These are phyloP conservation scores for Xanthostigma xanthostigma DNA, from an alignment of 2,888 invertebrate genomes.

Conservation along the genomic window DNA sequence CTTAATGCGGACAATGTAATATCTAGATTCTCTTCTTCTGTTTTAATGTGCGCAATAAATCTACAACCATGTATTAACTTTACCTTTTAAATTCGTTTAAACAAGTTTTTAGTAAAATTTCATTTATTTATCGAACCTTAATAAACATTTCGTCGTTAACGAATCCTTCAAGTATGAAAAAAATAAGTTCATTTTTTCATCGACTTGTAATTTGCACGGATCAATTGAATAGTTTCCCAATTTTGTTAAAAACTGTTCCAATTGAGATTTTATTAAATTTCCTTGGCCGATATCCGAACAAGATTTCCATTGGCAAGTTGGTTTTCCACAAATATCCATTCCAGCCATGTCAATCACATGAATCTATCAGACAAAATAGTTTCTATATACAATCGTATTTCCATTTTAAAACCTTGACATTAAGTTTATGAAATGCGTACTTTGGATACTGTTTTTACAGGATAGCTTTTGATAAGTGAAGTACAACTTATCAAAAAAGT, in stretches of 20 bases:
- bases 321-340: slow-evolving; percentile 23
- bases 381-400: too few species aligned
- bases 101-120: too few species aligned
- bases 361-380: slow-evolving; percentile 20
- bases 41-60: slow-evolving; percentile 28
- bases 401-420: background rate
- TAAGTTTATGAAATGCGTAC: slow-evolving; percentile 13
- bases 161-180: slow-evolving; percentile 25
- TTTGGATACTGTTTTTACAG: slow-evolving; percentile 17
- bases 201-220: slow-evolving; percentile 15
- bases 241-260: slow-evolving; percentile 25
- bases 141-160: slow-evolving; percentile 21
- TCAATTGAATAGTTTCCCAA: slow-evolving; percentile 13
- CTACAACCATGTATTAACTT: slow-evolving; percentile 15
- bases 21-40: slow-evolving; percentile 21
- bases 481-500: slow-evolving; percentile 24
- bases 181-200: slow-evolving; percentile 23
- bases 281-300: slow-evolving; percentile 23
- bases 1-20: slow-evolving; percentile 27
- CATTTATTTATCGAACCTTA: slow-evolving; percentile 20
- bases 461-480: slow-evolving; percentile 17
- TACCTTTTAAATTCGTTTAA: background rate
- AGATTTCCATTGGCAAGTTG: slow-evolving; percentile 20
- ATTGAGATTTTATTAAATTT: slow-evolving; percentile 26
- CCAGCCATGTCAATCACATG: slow-evolving; percentile 32